Evolutionary conservation across 2,797 vertebrate species (phyloP).

Genomic region (Myotis planiceps): DNA sequence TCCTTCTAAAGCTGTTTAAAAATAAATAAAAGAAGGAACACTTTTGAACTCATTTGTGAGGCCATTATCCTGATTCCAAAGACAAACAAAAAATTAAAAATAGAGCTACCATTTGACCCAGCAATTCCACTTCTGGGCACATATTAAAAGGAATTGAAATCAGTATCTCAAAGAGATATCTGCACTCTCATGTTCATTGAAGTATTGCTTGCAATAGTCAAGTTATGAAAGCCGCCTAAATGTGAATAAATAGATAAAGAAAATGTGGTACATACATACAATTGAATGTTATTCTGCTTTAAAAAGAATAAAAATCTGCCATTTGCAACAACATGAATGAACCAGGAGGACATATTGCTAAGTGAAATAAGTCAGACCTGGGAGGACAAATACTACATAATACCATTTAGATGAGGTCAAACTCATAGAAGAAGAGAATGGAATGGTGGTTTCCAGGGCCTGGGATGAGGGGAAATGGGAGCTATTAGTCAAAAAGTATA

Average conservation of each 20-base stretch:
- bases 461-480: background rate
- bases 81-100: background rate
- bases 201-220: background rate
- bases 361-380: background rate
- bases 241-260: background rate
- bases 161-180: background rate
- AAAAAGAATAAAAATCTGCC: background rate
- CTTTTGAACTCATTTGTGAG: background rate
- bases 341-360: background rate
- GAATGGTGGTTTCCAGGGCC: background rate
- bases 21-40: background rate
- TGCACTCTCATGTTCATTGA: background rate
- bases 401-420: background rate
- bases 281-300: background rate
- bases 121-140: background rate
- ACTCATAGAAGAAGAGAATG: background rate
- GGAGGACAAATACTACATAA: background rate
- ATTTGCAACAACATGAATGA: background rate
- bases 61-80: background rate
- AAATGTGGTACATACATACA: background rate
- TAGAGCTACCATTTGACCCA: background rate
- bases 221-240: background rate
- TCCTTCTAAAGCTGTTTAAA: background rate
- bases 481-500: no score
- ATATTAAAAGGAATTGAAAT: background rate